phyloP scores from a whole-genome alignment of 2,888 invertebrate species.

The Cantharis flavilabris region DNA sequence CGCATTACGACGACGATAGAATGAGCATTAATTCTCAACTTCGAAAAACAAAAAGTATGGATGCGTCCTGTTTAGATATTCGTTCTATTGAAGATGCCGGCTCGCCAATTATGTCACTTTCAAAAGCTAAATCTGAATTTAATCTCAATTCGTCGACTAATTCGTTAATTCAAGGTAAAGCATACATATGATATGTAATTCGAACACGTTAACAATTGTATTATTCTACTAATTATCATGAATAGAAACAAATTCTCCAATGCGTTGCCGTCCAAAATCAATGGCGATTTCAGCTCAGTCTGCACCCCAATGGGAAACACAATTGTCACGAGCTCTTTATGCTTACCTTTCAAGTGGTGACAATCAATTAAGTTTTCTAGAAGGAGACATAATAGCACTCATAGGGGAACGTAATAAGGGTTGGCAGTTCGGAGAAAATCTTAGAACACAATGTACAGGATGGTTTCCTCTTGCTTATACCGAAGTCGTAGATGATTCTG shows the following conservation, averaged over 20 bases:
- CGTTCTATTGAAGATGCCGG: constrained; percentile 70
- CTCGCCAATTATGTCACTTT: constrained; percentile 68
- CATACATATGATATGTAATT: neutral
- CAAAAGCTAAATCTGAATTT: constrained; percentile 86
- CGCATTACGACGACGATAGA: constrained; percentile 70
- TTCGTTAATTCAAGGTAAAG: constrained; percentile 67
- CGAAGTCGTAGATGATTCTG: constrained; percentile 72
- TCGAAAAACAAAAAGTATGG: constrained; percentile 86
- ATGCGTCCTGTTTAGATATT: constrained; percentile 85
- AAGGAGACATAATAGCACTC: constrained; percentile 85
- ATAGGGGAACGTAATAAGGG: constrained; percentile 92
- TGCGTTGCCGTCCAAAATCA: constrained; percentile 65
- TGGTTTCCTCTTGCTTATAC: constrained; percentile 98
- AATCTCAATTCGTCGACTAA: constrained; percentile 79
- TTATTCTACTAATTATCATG: constrained; percentile 1
- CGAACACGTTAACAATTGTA: neutral
- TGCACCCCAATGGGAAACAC: constrained; percentile 69
- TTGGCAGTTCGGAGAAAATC: constrained; percentile 96
- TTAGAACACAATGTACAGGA: constrained; percentile 87
- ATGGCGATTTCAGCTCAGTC: constrained; percentile 62
- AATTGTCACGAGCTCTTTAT: constrained; percentile 83
- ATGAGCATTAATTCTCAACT: constrained; percentile 78
- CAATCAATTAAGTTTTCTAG: constrained; percentile 89
- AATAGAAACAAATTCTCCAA: constrained; percentile 39
- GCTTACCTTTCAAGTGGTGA: constrained; percentile 88